Percentiles rank a stretch among this genome's conserved stretches.
Conservation (phyloP, 2,797 vertebrate species). For the Philypnodon macrostomus region DNA sequence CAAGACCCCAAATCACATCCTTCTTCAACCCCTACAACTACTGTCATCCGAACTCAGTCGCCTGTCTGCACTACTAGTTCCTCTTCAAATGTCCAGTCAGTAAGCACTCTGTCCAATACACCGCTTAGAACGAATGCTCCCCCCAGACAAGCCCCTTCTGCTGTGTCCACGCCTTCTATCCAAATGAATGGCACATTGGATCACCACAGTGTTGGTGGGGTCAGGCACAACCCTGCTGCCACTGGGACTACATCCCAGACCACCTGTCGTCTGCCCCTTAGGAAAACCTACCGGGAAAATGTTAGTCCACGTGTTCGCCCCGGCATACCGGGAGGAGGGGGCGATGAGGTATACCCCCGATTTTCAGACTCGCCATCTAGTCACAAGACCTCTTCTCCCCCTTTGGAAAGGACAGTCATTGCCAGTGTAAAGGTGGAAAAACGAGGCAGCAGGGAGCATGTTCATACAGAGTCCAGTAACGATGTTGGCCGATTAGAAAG, state of each 20-base stretch:
- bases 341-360: constrained; percentile 66
- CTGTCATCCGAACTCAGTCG: constrained; percentile 74
- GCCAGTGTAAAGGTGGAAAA: constrained; percentile 81
- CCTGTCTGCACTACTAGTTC: constrained; percentile 57
- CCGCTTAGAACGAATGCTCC: constrained; percentile 29
- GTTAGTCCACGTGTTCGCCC: constrained; percentile 78
- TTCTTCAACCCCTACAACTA: constrained; percentile 33
- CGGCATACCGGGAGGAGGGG: constrained; percentile 69
- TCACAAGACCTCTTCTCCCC: constrained; percentile 54
- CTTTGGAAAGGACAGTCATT: constrained; percentile 77
- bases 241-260: constrained; percentile 64
- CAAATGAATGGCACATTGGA: constrained; percentile 89
- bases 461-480: constrained; percentile 45
- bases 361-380: constrained; percentile 53
- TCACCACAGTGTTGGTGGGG: constrained; percentile 64
- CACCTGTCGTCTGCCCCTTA: constrained; percentile 85
- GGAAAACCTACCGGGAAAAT: constrained; percentile 90
- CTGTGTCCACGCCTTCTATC: constrained; percentile 42
- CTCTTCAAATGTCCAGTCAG: constrained; percentile 46
- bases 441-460: constrained; percentile 58
- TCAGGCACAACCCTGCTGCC: constrained; percentile 66
- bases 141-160: constrained; percentile 25
- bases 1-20: constrained; percentile 62
- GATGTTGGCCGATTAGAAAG: constrained; percentile 43
- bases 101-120: constrained; percentile 55